Evolutionary conservation across 2,797 vertebrate species (phyloP).

Genomic region (Danio jaintianensis): DNA sequence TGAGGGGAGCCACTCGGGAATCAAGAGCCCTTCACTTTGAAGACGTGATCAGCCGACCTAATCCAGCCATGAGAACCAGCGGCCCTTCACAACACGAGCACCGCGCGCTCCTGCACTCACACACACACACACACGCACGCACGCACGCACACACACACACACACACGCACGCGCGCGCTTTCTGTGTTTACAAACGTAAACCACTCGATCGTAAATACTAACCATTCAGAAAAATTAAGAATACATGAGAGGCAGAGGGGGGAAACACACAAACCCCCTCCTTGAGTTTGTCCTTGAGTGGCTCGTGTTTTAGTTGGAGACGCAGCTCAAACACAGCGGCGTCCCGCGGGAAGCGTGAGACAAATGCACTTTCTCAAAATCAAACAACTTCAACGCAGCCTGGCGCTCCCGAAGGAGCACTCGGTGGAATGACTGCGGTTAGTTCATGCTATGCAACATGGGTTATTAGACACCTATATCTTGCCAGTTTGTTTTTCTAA

Average conservation of each 20-base stretch:
- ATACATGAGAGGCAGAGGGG: constrained; percentile 4
- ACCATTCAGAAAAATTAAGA: constrained; percentile 11
- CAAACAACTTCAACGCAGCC: constrained; percentile 69
- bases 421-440: constrained; percentile 59
- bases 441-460: constrained; percentile 23
- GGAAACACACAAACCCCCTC: constrained; percentile 8
- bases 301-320: constrained; percentile 40
- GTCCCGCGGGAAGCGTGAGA: constrained; percentile 63
- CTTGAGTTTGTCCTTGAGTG: constrained; percentile 41
- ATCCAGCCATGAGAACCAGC: constrained; percentile 41
- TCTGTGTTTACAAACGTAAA: constrained; percentile 15
- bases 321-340: constrained; percentile 54
- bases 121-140: background rate
- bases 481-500: constrained; percentile 45
- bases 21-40: constrained; percentile 57
- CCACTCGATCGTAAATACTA: constrained; percentile 15
- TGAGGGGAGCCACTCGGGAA: constrained; percentile 63
- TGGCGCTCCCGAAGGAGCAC: constrained; percentile 65
- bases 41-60: constrained; percentile 49
- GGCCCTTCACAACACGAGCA: constrained; percentile 44
- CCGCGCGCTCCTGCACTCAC: background rate
- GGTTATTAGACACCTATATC: constrained; percentile 49
- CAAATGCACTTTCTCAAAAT: constrained; percentile 63
- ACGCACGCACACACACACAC: background rate
- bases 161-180: background rate